Conservation (phyloP, 1,140 invertebrate genomes). For the Pteromalus puparum region DNA sequence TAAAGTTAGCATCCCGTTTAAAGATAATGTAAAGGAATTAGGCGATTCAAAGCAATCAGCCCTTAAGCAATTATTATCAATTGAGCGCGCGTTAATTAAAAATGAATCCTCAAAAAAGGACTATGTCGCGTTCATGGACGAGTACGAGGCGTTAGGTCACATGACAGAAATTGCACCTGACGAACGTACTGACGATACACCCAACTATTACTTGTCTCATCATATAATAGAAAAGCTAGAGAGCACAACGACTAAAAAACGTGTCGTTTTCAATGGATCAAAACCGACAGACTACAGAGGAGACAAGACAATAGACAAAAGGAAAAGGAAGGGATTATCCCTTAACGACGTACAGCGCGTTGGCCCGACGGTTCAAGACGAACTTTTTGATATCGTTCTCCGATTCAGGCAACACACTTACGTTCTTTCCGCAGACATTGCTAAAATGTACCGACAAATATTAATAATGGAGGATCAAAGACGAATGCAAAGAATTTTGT, state of each 20-base stretch:
- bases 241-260: slow-evolving; percentile 18
- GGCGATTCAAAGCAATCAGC: not conserved
- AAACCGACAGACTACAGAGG: too few species aligned
- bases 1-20: not conserved
- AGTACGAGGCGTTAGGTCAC: slow-evolving; percentile 55
- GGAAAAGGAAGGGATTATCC: slow-evolving; percentile 30
- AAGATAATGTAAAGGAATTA: not conserved
- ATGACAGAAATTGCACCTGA: slow-evolving; percentile 15
- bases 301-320: not conserved
- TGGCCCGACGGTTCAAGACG: slow-evolving; percentile 31
- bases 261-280: slow-evolving; percentile 21
- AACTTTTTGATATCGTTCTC: slow-evolving; percentile 29
- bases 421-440: slow-evolving; percentile 55
- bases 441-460: slow-evolving; percentile 49
- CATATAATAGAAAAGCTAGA: not conserved
- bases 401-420: slow-evolving; percentile 1
- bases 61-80: slow-evolving; percentile 45
- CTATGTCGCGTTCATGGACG: slow-evolving; percentile 60
- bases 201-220: slow-evolving; percentile 52
- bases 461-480: slow-evolving; percentile 15
- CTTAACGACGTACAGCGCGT: slow-evolving; percentile 60
- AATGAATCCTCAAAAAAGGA: slow-evolving; percentile 54
- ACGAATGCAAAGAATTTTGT: slow-evolving; percentile 47
- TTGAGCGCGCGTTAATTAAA: slow-evolving; percentile 51
- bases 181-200: too few species aligned